phyloP scores from a whole-genome alignment of 2,797 vertebrate genomes.

The Enteromius viviparus region DNA sequence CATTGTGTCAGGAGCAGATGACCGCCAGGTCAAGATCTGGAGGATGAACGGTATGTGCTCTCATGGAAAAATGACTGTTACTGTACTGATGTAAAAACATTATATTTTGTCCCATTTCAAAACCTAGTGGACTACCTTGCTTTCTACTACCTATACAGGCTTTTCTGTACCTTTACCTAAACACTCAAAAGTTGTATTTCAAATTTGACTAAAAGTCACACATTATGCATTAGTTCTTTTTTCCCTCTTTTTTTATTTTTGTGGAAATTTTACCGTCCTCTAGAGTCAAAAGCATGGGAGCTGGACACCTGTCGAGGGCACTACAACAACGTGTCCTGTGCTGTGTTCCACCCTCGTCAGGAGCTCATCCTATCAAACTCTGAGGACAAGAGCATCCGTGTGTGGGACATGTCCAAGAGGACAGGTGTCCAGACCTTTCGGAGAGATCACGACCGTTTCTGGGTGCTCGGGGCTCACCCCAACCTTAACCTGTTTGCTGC shows the following conservation, averaged over 20 bases:
- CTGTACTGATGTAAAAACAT: neutral
- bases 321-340: slow-evolving; percentile 98
- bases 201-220: neutral
- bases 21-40: slow-evolving; percentile 98
- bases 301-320: slow-evolving; percentile 96
- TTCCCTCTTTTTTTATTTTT: neutral
- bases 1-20: slow-evolving; percentile 95
- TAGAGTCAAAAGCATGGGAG: slow-evolving; percentile 97
- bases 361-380: slow-evolving; percentile 98
- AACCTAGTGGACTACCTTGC: neutral
- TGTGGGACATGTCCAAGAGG: slow-evolving; percentile 99
- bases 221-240: neutral
- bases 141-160: neutral
- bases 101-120: neutral
- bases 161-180: neutral
- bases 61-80: neutral
- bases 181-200: neutral
- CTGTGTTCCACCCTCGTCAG: slow-evolving; percentile 95
- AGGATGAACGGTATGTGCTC: slow-evolving; percentile 85
- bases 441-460: slow-evolving; percentile 95
- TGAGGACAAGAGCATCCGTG: slow-evolving; percentile 96
- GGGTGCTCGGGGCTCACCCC: slow-evolving; percentile 95
- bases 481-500: slow-evolving; percentile 98
- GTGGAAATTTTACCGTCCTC: neutral
- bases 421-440: slow-evolving; percentile 97